Percentiles rank a stretch among this genome's conserved stretches.
phyloP scores from a whole-genome alignment of 2,888 invertebrate species.

The Agrilus biguttatus region DNA sequence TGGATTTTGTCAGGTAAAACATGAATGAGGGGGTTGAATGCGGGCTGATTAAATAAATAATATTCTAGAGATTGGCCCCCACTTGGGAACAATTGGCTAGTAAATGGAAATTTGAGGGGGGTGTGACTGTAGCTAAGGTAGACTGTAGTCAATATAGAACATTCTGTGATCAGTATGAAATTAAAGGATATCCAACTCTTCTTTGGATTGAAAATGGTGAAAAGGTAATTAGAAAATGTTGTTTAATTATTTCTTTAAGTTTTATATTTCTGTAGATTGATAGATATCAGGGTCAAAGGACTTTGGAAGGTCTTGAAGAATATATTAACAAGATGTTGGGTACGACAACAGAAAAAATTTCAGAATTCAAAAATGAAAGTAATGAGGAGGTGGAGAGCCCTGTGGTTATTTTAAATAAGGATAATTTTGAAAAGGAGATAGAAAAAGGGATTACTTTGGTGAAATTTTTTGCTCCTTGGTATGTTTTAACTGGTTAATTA shows the following conservation, averaged over 20 bases:
- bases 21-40: slow-evolving; percentile 3
- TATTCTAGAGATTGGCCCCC: slow-evolving; percentile 57
- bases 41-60: slow-evolving; percentile 3
- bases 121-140: slow-evolving; percentile 63
- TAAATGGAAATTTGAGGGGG: slow-evolving; percentile 47
- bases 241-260: slow-evolving; percentile 2
- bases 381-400: slow-evolving; percentile 29
- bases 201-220: slow-evolving; percentile 80
- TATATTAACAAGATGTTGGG: slow-evolving; percentile 59
- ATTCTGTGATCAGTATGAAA: slow-evolving; percentile 64
- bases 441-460: slow-evolving; percentile 63
- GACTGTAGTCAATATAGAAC: slow-evolving; percentile 69
- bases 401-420: slow-evolving; percentile 49
- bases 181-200: slow-evolving; percentile 78
- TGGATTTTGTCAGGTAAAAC: slow-evolving; percentile 61
- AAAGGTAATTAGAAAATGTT: slow-evolving; percentile 38
- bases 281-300: slow-evolving; percentile 53
- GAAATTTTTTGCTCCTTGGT: slow-evolving; percentile 85
- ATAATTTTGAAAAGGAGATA: slow-evolving; percentile 56
- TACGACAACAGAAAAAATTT: slow-evolving; percentile 25
- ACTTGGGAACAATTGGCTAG: slow-evolving; percentile 72
- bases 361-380: slow-evolving; percentile 17
- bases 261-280: slow-evolving; percentile 42
- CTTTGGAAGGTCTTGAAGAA: slow-evolving; percentile 50
- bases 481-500: slow-evolving; percentile 13